Evolutionary conservation across 2,888 invertebrate species (phyloP).

Genomic region (Drosophila kuntzei): DNA sequence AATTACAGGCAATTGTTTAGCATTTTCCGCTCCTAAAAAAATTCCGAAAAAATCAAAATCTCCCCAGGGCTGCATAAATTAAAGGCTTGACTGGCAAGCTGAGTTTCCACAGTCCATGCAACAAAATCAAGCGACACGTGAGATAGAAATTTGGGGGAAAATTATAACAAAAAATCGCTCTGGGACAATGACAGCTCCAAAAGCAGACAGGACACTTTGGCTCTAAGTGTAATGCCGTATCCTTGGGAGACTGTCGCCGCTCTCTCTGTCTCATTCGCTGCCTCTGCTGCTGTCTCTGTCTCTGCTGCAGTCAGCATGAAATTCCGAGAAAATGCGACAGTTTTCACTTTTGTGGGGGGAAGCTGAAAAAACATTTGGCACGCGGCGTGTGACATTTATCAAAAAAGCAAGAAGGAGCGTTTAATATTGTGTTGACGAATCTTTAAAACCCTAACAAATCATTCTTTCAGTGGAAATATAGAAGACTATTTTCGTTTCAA

Average conservation of each 20-base stretch:
- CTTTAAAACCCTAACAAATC: background rate
- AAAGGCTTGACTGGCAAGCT: conserved; percentile 72
- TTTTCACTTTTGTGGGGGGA: conserved; percentile 49
- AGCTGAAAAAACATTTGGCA: conserved; percentile 56
- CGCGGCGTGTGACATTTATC: conserved; percentile 80
- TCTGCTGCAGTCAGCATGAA: conserved; percentile 45
- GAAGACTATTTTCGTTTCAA: background rate
- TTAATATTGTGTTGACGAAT: background rate
- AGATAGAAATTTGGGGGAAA: conserved; percentile 31
- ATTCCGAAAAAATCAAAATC: conserved; percentile 69
- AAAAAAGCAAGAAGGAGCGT: conserved; percentile 46
- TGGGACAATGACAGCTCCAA: conserved; percentile 71
- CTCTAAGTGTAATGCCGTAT: conserved; percentile 66
- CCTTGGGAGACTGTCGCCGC: conserved; percentile 65
- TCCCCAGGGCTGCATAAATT: conserved; percentile 84
- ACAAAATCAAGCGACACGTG: conserved; percentile 42
- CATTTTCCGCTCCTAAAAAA: conserved; percentile 35
- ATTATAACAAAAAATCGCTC: conserved; percentile 75
- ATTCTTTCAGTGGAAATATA: too few species aligned
- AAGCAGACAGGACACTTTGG: conserved; percentile 68
- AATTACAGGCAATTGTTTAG: conserved; percentile 61
- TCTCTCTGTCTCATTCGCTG: conserved; percentile 8
- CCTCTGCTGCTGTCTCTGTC: conserved; percentile 17
- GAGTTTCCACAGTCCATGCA: conserved; percentile 10
- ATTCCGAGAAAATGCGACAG: conserved; percentile 74